Percentiles rank a stretch among this genome's conserved stretches.
Conservation (phyloP, 2,888 invertebrate genomes). For the Anticlea derivata region DNA sequence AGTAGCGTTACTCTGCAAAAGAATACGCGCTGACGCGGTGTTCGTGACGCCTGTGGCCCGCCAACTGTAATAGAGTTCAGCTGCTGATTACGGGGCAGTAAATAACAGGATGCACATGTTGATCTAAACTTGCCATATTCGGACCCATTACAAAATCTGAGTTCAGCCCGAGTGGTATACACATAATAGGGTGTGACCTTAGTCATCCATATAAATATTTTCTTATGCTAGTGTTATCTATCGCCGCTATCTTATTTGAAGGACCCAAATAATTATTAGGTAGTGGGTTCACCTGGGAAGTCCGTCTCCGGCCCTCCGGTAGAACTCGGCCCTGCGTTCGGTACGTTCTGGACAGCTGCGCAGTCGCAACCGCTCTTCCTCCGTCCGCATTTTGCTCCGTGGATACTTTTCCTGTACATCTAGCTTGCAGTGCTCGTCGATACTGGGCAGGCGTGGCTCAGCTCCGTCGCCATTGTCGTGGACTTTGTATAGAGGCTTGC, state of each 20-base stretch:
- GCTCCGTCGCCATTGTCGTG: conserved; percentile 66
- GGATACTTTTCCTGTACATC: conserved; percentile 44
- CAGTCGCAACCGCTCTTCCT: conserved; percentile 48
- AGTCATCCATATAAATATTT: no score
- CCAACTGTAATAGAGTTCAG: conserved; percentile 56
- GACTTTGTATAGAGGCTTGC: conserved; percentile 48
- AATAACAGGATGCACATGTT: no score
- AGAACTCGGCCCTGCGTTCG: conserved; percentile 61
- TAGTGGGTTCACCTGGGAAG: conserved; percentile 54
- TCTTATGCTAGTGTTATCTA: no score
- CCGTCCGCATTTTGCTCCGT: conserved; percentile 37
- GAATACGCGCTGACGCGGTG: conserved; percentile 56
- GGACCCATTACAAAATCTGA: no score
- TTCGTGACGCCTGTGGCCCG: conserved; percentile 51
- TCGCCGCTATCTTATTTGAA: no score
- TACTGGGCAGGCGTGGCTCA: conserved; percentile 64
- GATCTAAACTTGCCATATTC: no score
- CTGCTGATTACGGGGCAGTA: neutral
- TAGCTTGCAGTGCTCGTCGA: conserved; percentile 69
- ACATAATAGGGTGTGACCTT: no score
- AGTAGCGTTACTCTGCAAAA: conserved; percentile 67
- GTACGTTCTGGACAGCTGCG: conserved; percentile 54
- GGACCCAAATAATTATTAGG: neutral
- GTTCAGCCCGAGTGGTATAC: no score
- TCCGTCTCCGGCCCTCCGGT: conserved; percentile 64